phyloP scores from a whole-genome alignment of 2,888 invertebrate genomes.

The Darwinula stevensoni region DNA sequence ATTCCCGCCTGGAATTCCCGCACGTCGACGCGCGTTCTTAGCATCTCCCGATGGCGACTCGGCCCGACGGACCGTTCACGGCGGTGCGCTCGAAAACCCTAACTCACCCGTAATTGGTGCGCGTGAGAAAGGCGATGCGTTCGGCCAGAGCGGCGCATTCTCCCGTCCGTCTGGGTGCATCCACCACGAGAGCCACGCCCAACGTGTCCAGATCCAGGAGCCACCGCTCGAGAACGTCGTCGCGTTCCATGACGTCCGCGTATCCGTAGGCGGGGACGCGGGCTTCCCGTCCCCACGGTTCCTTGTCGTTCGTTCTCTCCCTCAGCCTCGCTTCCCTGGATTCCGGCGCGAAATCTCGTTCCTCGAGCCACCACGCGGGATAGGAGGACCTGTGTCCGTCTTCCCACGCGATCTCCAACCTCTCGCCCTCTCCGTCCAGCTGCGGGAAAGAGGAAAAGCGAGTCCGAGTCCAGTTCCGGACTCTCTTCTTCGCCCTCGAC shows the following conservation, averaged over 20 bases:
- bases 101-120: slow-evolving; percentile 9
- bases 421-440: slow-evolving; percentile 1
- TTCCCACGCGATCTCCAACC: slow-evolving; percentile 7
- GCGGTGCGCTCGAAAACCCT: too few relatives aligned
- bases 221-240: slow-evolving; percentile 4
- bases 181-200: slow-evolving; percentile 8
- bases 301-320: too few relatives aligned
- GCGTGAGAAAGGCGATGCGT: slow-evolving; percentile 8
- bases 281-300: slow-evolving; percentile 8
- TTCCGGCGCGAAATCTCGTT: slow-evolving; percentile 7
- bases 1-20: neutral
- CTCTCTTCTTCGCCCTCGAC: too few relatives aligned
- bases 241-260: slow-evolving; percentile 6
- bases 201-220: slow-evolving; percentile 7
- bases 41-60: too few relatives aligned
- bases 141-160: slow-evolving; percentile 8
- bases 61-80: too few relatives aligned
- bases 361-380: slow-evolving; percentile 7
- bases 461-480: too few relatives aligned
- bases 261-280: slow-evolving; percentile 7
- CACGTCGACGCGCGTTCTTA: too few relatives aligned
- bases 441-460: slow-evolving; percentile 1
- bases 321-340: slow-evolving; percentile 5
- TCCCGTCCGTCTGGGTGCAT: slow-evolving; percentile 8
- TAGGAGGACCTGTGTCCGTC: slow-evolving; percentile 8